Percentiles rank a stretch among this genome's conserved stretches.
These are phyloP conservation scores for Antigone vipio DNA, from an alignment of 2,113 vertebrate genomes.

Conservation along the genomic window DNA sequence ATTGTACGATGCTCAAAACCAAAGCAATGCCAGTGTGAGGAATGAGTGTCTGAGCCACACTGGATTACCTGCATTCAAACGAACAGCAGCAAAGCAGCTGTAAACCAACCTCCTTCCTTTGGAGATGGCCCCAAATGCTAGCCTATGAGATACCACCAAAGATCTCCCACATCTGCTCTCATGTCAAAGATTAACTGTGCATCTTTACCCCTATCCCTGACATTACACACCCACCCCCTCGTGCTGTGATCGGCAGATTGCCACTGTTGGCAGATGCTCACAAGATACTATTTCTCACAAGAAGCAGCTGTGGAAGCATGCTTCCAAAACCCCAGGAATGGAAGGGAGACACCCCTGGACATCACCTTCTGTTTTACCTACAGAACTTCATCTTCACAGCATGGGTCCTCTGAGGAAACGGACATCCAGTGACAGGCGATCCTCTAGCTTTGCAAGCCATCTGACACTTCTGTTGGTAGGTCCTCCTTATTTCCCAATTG, in stretches of 20 bases:
- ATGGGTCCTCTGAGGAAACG: background rate
- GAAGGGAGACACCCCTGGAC: background rate
- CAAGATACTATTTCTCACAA: background rate
- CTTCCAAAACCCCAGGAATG: background rate
- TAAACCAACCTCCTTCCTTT: background rate
- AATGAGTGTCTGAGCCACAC: background rate
- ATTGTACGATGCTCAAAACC: background rate
- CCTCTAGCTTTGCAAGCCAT: background rate
- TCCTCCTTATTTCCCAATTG: background rate
- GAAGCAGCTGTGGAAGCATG: background rate
- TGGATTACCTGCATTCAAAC: background rate
- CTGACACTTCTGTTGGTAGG: background rate
- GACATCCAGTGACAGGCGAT: background rate
- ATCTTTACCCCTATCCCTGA: background rate
- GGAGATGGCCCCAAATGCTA: background rate
- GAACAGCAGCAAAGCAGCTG: background rate
- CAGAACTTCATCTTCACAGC: background rate
- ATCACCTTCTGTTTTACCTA: background rate
- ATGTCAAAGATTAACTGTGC: background rate
- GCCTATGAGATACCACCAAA: background rate
- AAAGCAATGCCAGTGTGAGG: background rate
- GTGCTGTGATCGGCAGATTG: background rate
- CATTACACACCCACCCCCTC: fast-evolving
- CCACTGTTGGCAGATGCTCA: background rate
- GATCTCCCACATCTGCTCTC: background rate